Evolutionary conservation across 2,113 vertebrate species (phyloP).

Genomic region (Paradoxurus hermaphroditus): DNA sequence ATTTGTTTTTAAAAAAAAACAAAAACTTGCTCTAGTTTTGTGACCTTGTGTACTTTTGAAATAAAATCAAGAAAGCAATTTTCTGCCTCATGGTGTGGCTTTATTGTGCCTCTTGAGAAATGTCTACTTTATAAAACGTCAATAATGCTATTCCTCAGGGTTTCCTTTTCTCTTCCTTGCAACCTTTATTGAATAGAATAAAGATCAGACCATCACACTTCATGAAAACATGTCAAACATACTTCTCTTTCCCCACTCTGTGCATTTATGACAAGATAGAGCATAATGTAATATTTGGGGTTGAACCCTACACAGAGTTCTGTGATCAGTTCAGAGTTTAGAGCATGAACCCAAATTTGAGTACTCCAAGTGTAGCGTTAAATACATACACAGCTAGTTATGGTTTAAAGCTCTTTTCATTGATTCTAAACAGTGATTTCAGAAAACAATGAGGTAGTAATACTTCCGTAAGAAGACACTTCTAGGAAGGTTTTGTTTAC

Average conservation of each 20-base stretch:
- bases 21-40: conserved; percentile 83
- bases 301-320: background rate
- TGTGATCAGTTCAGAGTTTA: background rate
- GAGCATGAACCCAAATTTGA: background rate
- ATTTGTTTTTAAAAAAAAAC: conserved; percentile 66
- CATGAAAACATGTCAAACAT: background rate
- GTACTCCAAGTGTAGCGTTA: background rate
- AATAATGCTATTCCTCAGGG: background rate
- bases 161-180: background rate
- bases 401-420: background rate
- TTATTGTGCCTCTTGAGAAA: conserved; percentile 68
- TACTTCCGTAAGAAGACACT: background rate
- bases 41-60: conserved; percentile 86
- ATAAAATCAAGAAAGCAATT: conserved; percentile 84
- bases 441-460: background rate
- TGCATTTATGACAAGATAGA: background rate
- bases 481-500: background rate
- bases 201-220: background rate
- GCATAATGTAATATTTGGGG: background rate
- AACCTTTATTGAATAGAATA: background rate
- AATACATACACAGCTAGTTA: background rate
- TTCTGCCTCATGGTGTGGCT: conserved; percentile 80
- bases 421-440: background rate
- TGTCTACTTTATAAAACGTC: background rate
- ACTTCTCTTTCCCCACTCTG: background rate